Conservation (phyloP, 1,140 invertebrate genomes). For the Himalopsyche phryganea region DNA sequence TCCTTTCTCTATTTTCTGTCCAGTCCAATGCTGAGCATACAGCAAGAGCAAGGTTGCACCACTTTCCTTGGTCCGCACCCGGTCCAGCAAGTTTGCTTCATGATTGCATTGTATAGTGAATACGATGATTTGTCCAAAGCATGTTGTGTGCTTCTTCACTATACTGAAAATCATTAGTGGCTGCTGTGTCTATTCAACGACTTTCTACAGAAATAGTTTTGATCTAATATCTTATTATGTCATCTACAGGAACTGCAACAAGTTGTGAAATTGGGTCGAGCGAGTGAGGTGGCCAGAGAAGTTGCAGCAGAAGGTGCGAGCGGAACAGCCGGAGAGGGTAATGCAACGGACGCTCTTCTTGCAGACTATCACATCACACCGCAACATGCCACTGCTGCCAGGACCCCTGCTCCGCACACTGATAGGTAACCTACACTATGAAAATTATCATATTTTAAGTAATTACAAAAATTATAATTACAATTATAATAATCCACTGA, state of each 20-base stretch:
- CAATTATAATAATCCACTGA: background rate
- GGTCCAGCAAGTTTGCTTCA: too few relatives aligned
- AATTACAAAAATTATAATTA: background rate
- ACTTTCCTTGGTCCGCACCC: too few relatives aligned
- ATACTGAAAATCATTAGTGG: too few relatives aligned
- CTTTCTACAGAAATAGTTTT: too few relatives aligned
- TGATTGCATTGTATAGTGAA: too few relatives aligned
- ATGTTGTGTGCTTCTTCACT: too few relatives aligned
- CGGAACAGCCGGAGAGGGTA: slow-evolving; percentile 56
- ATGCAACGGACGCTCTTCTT: slow-evolving; percentile 79
- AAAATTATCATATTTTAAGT: background rate
- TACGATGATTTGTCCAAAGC: too few relatives aligned
- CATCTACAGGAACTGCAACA: slow-evolving; percentile 80
- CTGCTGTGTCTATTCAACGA: too few relatives aligned
- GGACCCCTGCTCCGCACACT: slow-evolving; percentile 76
- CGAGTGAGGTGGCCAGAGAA: slow-evolving; percentile 90
- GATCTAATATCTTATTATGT: too few relatives aligned
- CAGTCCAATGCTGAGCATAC: too few relatives aligned
- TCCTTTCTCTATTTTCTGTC: too few relatives aligned
- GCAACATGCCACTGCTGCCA: slow-evolving; percentile 71
- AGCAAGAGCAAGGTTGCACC: too few relatives aligned
- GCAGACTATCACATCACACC: slow-evolving; percentile 90
- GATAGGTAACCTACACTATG: slow-evolving; percentile 46
- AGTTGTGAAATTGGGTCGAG: slow-evolving; percentile 95
- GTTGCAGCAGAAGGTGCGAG: slow-evolving; percentile 81